Evolutionary conservation across 2,113 vertebrate species (phyloP).

Genomic region (Sitta europaea): DNA sequence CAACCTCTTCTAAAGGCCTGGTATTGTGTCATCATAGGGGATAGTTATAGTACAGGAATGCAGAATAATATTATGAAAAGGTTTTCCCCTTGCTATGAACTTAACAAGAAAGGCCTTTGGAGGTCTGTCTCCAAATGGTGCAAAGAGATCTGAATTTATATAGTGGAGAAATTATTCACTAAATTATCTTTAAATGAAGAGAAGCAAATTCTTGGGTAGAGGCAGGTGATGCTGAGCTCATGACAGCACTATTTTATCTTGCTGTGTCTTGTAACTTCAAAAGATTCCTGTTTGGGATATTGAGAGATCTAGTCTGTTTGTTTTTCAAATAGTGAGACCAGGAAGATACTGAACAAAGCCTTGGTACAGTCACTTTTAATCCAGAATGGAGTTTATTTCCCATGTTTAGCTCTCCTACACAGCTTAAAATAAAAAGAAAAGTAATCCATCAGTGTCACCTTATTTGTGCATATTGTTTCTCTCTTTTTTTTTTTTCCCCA

Average conservation of each 20-base stretch:
- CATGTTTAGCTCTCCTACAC: background rate
- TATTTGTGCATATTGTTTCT: background rate
- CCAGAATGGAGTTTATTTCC: background rate
- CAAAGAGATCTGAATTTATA: background rate
- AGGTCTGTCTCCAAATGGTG: background rate
- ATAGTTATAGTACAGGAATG: slow-evolving; percentile 33
- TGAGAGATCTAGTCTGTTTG: background rate
- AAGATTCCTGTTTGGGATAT: background rate
- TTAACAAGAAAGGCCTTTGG: background rate
- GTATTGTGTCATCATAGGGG: background rate
- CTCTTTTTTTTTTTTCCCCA: background rate
- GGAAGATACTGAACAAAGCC: slow-evolving; percentile 10
- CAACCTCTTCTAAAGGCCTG: background rate
- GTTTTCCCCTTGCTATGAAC: background rate
- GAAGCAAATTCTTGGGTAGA: background rate
- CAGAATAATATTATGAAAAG: slow-evolving; percentile 44
- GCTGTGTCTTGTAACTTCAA: background rate
- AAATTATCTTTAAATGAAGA: background rate
- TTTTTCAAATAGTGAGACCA: background rate
- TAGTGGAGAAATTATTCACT: background rate
- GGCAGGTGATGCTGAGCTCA: background rate
- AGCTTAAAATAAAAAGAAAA: background rate
- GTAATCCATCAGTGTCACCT: slow-evolving; percentile 8
- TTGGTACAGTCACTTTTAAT: slow-evolving; percentile 6
- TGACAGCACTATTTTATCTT: background rate